Evolutionary conservation across 2,888 invertebrate genomes (phyloP).

Genomic region (Volucella inanis): DNA sequence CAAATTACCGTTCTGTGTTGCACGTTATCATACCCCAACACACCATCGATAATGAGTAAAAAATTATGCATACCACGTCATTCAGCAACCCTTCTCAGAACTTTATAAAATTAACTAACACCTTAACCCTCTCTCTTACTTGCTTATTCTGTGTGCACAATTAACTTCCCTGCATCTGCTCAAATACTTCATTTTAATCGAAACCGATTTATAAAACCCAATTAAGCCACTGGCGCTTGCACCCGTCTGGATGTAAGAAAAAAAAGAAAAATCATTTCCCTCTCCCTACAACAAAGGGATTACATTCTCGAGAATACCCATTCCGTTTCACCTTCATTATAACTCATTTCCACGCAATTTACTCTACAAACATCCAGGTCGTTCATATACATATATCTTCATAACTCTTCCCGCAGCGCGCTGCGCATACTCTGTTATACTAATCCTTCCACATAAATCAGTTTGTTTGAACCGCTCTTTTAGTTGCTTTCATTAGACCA

Average conservation of each 20-base stretch:
- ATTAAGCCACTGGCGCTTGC: conserved; percentile 54
- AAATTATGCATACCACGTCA: background rate
- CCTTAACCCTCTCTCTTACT: background rate
- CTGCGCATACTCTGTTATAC: conserved; percentile 64
- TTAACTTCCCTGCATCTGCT: conserved; percentile 42
- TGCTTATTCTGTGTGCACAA: background rate
- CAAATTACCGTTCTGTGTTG: too few species aligned
- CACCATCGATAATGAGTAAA: conserved; percentile 1
- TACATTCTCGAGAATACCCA: conserved; percentile 34
- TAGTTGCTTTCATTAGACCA: conserved; percentile 59
- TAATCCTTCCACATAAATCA: conserved; percentile 61
- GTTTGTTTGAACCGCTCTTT: conserved; percentile 2
- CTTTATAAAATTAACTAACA: background rate
- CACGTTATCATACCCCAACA: background rate
- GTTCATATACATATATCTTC: conserved; percentile 37
- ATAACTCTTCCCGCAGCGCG: conserved; percentile 35
- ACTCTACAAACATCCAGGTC: conserved; percentile 23
- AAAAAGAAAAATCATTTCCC: conserved; percentile 3
- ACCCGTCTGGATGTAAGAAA: background rate
- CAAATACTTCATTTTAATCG: conserved; percentile 69
- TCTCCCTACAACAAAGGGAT: conserved; percentile 57
- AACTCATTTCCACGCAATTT: conserved; percentile 67
- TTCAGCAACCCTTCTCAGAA: conserved; percentile 6
- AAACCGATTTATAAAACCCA: conserved; percentile 72
- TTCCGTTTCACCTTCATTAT: conserved; percentile 35